phyloP scores from a whole-genome alignment of 2,888 invertebrate genomes.

The Ecliptopera silaceata region DNA sequence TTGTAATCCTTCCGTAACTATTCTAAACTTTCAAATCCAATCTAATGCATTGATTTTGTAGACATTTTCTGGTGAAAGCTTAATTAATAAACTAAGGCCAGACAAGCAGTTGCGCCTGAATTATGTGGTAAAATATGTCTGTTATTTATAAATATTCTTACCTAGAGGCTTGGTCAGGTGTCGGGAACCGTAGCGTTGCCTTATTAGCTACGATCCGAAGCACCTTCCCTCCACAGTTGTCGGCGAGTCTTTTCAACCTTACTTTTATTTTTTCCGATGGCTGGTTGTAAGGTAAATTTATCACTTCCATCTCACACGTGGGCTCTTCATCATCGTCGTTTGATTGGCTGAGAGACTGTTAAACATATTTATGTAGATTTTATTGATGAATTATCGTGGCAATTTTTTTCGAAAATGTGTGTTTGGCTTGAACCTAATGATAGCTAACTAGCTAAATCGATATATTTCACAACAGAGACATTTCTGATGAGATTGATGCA shows the following conservation, averaged over 20 bases:
- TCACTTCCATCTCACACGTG: conserved; percentile 84
- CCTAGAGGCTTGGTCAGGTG: conserved; percentile 88
- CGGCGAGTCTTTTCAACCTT: conserved; percentile 87
- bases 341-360: conserved; percentile 52
- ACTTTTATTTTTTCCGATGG: conserved; percentile 82
- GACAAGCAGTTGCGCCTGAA: no score
- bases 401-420: no score
- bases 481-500: no score
- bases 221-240: conserved; percentile 92
- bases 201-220: conserved; percentile 83
- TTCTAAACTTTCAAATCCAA: not conserved
- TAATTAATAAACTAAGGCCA: no score
- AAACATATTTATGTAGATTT: conserved; percentile 8
- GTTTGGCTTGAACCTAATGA: no score
- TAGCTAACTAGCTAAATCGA: no score
- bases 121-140: no score
- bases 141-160: no score
- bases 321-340: conserved; percentile 64
- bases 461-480: no score
- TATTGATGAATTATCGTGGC: no score
- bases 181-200: conserved; percentile 88
- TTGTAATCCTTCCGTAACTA: no score
- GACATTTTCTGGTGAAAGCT: no score
- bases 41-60: not conserved
- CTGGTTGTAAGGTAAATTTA: conserved; percentile 72